These are phyloP conservation scores for Garrulus glandarius DNA, from an alignment of 2,797 vertebrate species.

Conservation along the genomic window DNA sequence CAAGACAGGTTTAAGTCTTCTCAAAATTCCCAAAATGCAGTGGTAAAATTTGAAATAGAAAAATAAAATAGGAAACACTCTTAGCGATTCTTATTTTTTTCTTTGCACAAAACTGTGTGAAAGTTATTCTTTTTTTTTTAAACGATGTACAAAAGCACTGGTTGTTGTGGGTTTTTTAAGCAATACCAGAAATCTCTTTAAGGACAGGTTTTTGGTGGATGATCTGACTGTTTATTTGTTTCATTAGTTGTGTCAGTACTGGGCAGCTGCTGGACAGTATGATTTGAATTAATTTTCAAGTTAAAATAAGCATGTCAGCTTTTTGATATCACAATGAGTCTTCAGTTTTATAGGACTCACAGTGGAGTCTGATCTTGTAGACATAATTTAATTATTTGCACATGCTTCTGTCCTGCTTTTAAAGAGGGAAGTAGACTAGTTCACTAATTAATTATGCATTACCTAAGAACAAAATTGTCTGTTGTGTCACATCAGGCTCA, in stretches of 20 bases:
- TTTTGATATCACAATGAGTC: background rate
- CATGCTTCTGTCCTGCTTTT: background rate
- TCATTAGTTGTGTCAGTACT: background rate
- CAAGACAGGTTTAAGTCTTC: background rate
- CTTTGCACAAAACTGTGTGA: no score
- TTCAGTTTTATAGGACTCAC: background rate
- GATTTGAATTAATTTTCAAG: background rate
- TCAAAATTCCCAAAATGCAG: background rate
- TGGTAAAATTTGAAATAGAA: background rate
- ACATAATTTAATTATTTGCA: background rate
- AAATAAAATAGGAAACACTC: background rate
- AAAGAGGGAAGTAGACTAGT: background rate
- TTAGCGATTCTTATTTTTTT: background rate
- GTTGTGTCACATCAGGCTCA: background rate
- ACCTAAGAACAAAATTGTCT: background rate
- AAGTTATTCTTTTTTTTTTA: background rate
- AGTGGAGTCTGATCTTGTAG: background rate
- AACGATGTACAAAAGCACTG: background rate
- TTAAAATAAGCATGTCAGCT: background rate
- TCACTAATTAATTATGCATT: background rate
- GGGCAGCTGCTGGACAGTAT: background rate
- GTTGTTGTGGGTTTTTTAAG: accelerated
- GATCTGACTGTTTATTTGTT: background rate
- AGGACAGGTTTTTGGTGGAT: background rate
- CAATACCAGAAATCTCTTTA: background rate